These are phyloP conservation scores for Ranitomeya imitator DNA, from an alignment of 2,113 vertebrate genomes.

Conservation along the genomic window DNA sequence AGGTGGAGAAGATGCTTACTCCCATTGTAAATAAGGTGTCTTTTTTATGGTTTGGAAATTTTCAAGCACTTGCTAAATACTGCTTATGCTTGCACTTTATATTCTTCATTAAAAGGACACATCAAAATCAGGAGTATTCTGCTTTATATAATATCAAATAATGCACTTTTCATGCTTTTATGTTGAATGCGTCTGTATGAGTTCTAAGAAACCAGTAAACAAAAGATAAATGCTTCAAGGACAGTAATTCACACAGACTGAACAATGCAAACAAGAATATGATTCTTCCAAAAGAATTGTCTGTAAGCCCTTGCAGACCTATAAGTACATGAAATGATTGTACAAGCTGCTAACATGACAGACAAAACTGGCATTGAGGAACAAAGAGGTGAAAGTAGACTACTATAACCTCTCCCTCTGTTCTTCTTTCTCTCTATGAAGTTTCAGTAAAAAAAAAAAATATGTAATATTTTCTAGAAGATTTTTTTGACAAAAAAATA, in stretches of 20 bases:
- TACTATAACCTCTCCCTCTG: neutral
- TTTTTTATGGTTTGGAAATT: too few species aligned
- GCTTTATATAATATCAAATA: neutral
- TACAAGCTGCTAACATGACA: slow-evolving; percentile 22
- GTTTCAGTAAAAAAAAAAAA: neutral
- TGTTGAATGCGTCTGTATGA: neutral
- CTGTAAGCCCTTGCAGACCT: neutral
- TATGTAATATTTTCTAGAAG: neutral
- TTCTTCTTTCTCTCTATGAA: neutral
- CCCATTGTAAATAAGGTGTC: too few species aligned
- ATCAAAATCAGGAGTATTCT: neutral
- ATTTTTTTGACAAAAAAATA: neutral
- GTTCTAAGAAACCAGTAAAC: neutral
- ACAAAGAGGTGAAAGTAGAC: neutral
- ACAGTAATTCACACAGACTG: neutral
- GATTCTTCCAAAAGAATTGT: neutral
- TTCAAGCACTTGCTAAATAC: too few species aligned
- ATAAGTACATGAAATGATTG: neutral
- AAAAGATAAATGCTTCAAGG: slow-evolving; percentile 6
- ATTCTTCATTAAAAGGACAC: neutral
- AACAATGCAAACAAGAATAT: neutral
- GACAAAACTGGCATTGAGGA: slow-evolving; percentile 6
- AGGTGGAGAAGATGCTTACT: too few species aligned
- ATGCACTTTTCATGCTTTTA: neutral
- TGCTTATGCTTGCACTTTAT: neutral